Conservation (phyloP, 2,113 vertebrate genomes). For the Eublepharis macularius region DNA sequence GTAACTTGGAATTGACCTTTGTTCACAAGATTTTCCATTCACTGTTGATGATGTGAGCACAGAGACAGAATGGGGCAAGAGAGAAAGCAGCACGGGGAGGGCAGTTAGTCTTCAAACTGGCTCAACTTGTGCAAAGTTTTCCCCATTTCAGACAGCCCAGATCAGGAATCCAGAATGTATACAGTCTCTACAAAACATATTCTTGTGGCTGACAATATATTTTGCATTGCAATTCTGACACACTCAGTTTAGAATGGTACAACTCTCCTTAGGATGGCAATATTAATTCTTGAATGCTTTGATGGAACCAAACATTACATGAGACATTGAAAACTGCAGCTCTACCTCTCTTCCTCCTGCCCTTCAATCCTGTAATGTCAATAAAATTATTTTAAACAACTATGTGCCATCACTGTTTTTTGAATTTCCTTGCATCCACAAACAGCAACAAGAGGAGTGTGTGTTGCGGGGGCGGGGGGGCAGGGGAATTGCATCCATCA, state of each 20-base stretch:
- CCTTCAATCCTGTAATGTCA: not conserved
- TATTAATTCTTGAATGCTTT: not conserved
- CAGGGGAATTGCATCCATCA: not conserved
- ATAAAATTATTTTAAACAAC: not conserved
- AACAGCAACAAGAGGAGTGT: not conserved
- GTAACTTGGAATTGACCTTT: slow-evolving; percentile 64
- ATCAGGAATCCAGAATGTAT: not conserved
- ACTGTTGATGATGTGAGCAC: slow-evolving; percentile 28
- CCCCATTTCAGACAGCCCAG: slow-evolving; percentile 3
- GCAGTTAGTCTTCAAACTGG: slow-evolving; percentile 11
- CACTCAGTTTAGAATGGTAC: too few relatives aligned
- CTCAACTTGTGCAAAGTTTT: slow-evolving; percentile 21
- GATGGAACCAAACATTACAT: not conserved
- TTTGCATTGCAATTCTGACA: not conserved
- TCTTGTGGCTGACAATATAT: not conserved
- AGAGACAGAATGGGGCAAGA: slow-evolving; percentile 22
- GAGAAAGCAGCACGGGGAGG: not conserved
- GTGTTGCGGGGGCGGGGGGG: not conserved
- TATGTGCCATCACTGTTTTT: not conserved
- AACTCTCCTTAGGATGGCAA: too few relatives aligned
- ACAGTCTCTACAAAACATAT: not conserved
- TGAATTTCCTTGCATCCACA: not conserved
- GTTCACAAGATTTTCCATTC: slow-evolving; percentile 69
- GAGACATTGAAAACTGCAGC: not conserved
- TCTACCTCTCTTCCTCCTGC: not conserved